Evolutionary conservation across 2,113 vertebrate genomes (phyloP).

Genomic region (Sinocyclocheilus rhinocerous): DNA sequence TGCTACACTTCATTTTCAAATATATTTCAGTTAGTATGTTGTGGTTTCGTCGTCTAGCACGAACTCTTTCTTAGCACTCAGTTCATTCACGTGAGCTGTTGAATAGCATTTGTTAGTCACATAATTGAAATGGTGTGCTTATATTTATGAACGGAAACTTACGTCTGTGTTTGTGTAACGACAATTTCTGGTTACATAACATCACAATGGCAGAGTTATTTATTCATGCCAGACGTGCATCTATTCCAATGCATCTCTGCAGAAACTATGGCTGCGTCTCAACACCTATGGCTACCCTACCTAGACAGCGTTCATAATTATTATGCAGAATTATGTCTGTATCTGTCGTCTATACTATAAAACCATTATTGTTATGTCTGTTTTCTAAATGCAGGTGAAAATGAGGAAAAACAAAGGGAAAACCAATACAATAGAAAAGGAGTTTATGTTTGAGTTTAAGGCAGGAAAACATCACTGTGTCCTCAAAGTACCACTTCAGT

Average conservation of each 20-base stretch:
- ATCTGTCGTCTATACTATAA: neutral
- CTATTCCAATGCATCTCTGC: neutral
- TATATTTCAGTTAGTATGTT: neutral
- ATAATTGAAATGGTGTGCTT: neutral
- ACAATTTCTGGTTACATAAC: neutral
- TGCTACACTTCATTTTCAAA: neutral
- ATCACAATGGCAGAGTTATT: neutral
- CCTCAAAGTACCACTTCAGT: constrained; percentile 86
- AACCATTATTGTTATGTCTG: neutral
- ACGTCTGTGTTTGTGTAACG: neutral
- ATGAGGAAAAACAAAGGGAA: constrained; percentile 89
- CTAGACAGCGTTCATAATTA: neutral
- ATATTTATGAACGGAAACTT: neutral
- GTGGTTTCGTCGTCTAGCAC: neutral
- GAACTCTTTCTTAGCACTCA: constrained; percentile 10
- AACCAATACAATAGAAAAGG: constrained; percentile 77
- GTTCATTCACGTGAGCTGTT: neutral
- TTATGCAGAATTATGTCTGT: neutral
- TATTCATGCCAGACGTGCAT: neutral
- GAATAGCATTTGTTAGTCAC: neutral
- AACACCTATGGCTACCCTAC: neutral
- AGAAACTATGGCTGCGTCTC: neutral
- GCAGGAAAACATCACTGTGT: constrained; percentile 81
- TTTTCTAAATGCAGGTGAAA: constrained; percentile 49
- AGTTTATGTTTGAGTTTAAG: constrained; percentile 87